These are phyloP conservation scores for Drosophila tropicalis DNA, from an alignment of 1,140 invertebrate genomes.

Conservation along the genomic window DNA sequence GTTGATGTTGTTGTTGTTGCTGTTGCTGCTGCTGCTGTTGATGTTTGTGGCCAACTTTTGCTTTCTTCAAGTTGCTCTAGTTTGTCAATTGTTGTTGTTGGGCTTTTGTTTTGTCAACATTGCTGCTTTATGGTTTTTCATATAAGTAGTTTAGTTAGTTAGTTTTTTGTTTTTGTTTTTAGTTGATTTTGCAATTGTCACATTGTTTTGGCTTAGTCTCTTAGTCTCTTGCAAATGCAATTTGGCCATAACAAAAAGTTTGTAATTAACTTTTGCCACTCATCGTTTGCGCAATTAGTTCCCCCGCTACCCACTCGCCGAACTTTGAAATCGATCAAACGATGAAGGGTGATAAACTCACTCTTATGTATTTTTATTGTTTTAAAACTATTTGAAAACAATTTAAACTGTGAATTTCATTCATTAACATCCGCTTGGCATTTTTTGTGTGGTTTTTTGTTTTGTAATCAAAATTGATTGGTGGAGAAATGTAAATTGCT, in stretches of 20 bases:
- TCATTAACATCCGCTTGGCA: conserved; percentile 46
- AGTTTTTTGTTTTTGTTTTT: conserved; percentile 7
- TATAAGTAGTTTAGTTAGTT: conserved; percentile 20
- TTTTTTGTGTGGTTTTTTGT: not conserved
- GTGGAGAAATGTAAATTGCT: conserved; percentile 41
- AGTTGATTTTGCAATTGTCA: conserved; percentile 70
- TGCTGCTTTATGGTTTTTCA: conserved; percentile 58
- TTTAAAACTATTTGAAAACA: conserved; percentile 41
- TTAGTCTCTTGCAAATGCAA: conserved; percentile 21
- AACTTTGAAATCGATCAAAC: conserved; percentile 50
- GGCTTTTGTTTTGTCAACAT: conserved; percentile 63
- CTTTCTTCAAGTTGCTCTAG: conserved; percentile 67
- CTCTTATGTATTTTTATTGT: conserved; percentile 17
- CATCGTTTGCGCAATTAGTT: conserved; percentile 48
- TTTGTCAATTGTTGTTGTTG: conserved; percentile 34
- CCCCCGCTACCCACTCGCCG: conserved; percentile 12
- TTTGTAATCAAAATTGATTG: conserved; percentile 28
- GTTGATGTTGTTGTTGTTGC: conserved; percentile 4
- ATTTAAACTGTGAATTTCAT: conserved; percentile 39
- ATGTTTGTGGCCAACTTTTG: conserved; percentile 46
- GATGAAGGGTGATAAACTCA: conserved; percentile 19
- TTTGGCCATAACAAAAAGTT: conserved; percentile 32
- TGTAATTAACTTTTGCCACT: conserved; percentile 53
- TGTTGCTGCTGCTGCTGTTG: conserved; percentile 10
- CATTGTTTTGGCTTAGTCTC: conserved; percentile 61